Base-by-base conservation (phyloP, 2,888 invertebrate species). In the Drepanosiphum platanoidis region DNA sequence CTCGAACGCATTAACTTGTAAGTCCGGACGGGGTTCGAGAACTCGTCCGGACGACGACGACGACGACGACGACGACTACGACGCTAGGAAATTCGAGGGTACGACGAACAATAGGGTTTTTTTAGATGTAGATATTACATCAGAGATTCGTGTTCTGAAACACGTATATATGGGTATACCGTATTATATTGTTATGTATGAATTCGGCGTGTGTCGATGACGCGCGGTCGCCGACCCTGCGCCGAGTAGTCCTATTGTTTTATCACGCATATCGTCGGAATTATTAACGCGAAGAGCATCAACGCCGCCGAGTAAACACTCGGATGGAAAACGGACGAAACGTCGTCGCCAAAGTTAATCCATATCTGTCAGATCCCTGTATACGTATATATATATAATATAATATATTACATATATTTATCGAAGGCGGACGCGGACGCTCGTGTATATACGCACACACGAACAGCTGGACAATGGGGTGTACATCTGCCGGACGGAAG, bases 401-500 rank as follows among this genome's bases (percentile, higher is more conserved):
- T 18, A 30, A 36, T 58, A 34, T 34, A 36, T 42, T 70, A 22
- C 18, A 36, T 36, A 30, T 77, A 61, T 79, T 79, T 79, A 79
- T 79, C 42, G 32, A 27, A 8, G 46, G 32, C 39, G 32, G 2
- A 42, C 13, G 58, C 30, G 75, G 32, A 36, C 27, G 58, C 42
- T 36, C n/a, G 22, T 39, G 18, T 66, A 27, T 32, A 66, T 8
- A 61, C 61, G n/a, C 61, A 58, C 58, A 58, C 64, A 68, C 68
- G n/a, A 64, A 30, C 82, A 83, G 82, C 82, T 83, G 82, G 82
- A 83, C 74, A 74, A 83, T 64, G 46, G 39, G 11, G 32, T 32
- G 32, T 3, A 36, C 83, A 84, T 84, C 83, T 84, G 83, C 75
- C 83, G 75, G 83, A 84, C 83, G 83, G 83, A 84, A 84, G 75